phyloP scores from a whole-genome alignment of 2,888 invertebrate genomes.

The Diarsia brunnea region DNA sequence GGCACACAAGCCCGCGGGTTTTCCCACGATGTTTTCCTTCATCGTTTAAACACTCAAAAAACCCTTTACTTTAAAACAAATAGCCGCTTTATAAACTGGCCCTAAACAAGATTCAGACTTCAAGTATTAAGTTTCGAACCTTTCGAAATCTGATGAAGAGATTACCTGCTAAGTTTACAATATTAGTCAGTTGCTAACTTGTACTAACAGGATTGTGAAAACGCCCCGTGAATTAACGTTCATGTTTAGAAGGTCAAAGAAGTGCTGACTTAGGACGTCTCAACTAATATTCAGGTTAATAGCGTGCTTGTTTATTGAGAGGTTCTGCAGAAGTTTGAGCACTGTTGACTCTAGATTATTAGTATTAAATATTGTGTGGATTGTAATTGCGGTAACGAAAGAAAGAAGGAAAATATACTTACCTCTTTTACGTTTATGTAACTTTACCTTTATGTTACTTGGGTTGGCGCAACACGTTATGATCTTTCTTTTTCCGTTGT shows the following conservation, averaged over 20 bases:
- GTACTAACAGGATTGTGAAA: constrained; percentile 38
- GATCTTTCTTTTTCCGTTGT: no score
- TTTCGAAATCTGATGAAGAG: constrained; percentile 44
- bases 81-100: neutral
- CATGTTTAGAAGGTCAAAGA: constrained; percentile 42
- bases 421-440: no score
- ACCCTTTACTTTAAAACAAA: constrained; percentile 12
- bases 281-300: constrained; percentile 18
- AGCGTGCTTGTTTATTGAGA: neutral
- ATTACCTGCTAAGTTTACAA: constrained; percentile 32
- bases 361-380: no score
- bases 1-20: no score
- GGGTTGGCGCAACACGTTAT: no score
- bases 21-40: no score
- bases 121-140: constrained; percentile 18
- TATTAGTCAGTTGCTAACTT: constrained; percentile 38
- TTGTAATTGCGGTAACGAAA: no score
- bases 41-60: neutral
- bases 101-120: constrained; percentile 22
- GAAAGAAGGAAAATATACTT: no score
- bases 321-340: neutral
- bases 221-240: constrained; percentile 28
- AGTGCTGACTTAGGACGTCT: neutral
- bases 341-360: neutral
- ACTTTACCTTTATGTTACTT: no score